Conservation (phyloP, 2,113 vertebrate species). For the Nymphicus hollandicus region DNA sequence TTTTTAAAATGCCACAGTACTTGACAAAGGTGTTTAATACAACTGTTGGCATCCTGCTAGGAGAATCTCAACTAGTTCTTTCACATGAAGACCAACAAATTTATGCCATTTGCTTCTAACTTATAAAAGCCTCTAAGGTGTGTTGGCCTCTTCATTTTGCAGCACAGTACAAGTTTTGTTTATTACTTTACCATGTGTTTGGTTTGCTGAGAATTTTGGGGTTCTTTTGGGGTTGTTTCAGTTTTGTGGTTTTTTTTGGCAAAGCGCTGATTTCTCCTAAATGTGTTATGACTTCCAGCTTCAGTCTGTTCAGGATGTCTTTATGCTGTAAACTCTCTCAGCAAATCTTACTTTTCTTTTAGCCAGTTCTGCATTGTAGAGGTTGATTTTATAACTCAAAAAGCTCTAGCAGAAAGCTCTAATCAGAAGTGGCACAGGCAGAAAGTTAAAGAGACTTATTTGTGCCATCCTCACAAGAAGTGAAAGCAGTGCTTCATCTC, state of each 20-base stretch:
- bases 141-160: neutral
- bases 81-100: neutral
- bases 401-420: neutral
- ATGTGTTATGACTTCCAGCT: neutral
- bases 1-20: neutral
- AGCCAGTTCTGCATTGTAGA: neutral
- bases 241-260: neutral
- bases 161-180: neutral
- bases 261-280: neutral
- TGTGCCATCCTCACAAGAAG: neutral
- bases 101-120: neutral
- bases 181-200: neutral
- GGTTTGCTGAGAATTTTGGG: neutral
- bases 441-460: neutral
- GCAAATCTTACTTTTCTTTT: neutral
- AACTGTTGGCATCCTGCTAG: neutral
- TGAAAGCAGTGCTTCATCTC: neutral
- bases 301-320: neutral
- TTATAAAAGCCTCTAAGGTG: neutral
- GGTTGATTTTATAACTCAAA: neutral
- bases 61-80: neutral
- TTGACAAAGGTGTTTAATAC: neutral
- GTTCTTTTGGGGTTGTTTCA: neutral
- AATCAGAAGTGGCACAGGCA: neutral
- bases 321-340: neutral